Evolutionary conservation across 2,113 vertebrate genomes (phyloP).

Genomic region (Enhydra lutris): DNA sequence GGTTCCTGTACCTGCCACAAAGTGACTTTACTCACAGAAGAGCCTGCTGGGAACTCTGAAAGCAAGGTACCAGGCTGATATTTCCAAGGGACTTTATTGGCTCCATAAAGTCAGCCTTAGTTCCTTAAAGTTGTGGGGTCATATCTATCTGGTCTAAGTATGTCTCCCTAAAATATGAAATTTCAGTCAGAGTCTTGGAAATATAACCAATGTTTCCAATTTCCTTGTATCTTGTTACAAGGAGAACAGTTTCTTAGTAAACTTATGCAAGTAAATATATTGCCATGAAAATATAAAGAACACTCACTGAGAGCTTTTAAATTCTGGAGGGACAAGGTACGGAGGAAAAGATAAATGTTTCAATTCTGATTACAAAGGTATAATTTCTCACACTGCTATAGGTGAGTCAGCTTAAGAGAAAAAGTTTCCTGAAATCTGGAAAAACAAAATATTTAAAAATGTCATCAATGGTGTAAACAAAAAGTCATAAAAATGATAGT

Average conservation of each 20-base stretch:
- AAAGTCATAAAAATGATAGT: neutral
- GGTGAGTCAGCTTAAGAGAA: neutral
- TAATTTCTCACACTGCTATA: neutral
- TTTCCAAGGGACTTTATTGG: neutral
- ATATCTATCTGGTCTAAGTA: neutral
- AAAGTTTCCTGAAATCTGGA: neutral
- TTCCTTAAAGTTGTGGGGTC: neutral
- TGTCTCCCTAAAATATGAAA: neutral
- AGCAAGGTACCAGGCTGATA: neutral
- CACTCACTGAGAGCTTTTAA: neutral
- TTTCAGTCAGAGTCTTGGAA: neutral
- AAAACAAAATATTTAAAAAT: neutral
- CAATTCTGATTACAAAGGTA: neutral
- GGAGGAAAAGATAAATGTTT: neutral
- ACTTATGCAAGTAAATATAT: neutral
- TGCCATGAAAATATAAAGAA: neutral
- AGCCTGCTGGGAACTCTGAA: neutral
- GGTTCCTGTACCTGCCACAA: neutral
- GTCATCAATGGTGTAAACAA: neutral
- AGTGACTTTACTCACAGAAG: neutral
- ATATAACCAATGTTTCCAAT: neutral
- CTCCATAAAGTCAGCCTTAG: neutral
- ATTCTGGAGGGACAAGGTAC: neutral
- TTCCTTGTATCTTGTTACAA: neutral
- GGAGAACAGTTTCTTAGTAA: neutral